Evolutionary conservation across 2,797 vertebrate genomes (phyloP).

Genomic region (Trachurus trachurus): DNA sequence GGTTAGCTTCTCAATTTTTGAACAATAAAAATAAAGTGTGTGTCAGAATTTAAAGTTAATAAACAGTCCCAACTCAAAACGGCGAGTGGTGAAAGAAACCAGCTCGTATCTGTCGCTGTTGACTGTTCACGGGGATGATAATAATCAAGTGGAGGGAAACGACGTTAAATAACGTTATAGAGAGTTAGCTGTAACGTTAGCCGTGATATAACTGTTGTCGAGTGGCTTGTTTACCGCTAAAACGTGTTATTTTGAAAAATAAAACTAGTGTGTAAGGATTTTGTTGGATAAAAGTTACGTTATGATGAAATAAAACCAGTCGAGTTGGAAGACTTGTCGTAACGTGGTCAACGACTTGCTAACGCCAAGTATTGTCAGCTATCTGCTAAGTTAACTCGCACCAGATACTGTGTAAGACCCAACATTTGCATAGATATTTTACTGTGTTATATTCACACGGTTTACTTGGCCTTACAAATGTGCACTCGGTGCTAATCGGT

Average conservation of each 20-base stretch:
- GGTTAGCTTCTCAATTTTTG: neutral
- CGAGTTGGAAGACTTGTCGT: neutral
- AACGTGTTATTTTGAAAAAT: no score
- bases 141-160: conserved; percentile 67
- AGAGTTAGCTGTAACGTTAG: conserved; percentile 24
- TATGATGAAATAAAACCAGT: rapidly evolving
- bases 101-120: rapidly evolving
- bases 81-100: neutral
- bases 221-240: neutral
- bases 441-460: no score
- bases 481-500: neutral
- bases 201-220: neutral
- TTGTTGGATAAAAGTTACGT: neutral
- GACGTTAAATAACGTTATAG: conserved; percentile 19
- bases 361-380: neutral
- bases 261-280: neutral
- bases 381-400: neutral
- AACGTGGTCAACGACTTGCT: neutral
- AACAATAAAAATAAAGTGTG: neutral
- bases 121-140: neutral
- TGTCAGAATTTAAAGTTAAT: neutral
- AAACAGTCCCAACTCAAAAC: rapidly evolving
- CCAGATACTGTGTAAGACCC: no score
- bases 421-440: neutral
- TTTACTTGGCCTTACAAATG: neutral